Evolutionary conservation across 2,113 vertebrate genomes (phyloP).

Genomic region (Lophochroa leadbeateri): DNA sequence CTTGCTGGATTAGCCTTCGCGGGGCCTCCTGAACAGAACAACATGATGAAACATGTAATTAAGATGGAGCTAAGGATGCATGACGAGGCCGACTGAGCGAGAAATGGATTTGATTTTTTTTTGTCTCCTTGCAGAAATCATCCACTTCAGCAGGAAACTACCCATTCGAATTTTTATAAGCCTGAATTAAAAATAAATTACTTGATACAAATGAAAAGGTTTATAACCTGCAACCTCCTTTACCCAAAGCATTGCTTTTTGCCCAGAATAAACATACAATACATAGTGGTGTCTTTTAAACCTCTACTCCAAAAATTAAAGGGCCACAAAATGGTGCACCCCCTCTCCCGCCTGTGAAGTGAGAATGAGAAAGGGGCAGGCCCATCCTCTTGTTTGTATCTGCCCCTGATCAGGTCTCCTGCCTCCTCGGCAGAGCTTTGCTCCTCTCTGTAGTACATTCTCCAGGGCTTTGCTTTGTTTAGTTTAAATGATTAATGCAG

Average conservation of each 20-base stretch:
- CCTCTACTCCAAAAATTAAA: not conserved
- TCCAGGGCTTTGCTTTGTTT: conserved; percentile 28
- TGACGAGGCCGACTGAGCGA: conserved; percentile 63
- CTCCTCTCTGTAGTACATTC: not conserved
- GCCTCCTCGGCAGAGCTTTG: not conserved
- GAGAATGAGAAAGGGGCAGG: not conserved
- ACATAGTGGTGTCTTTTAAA: not conserved
- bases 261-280: not conserved
- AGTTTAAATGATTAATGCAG: conserved; percentile 57
- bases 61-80: conserved; percentile 70
- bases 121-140: conserved; percentile 66
- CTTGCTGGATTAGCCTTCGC: conserved; percentile 33
- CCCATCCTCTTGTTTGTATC: not conserved
- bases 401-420: not conserved
- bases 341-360: rapidly evolving
- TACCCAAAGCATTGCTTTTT: conserved; percentile 18
- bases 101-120: conserved; percentile 65
- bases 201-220: conserved; percentile 38
- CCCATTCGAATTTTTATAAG: conserved; percentile 33
- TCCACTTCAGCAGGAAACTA: conserved; percentile 53
- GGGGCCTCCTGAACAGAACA: conserved; percentile 47
- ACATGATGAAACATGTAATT: conserved; percentile 70
- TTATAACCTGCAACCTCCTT: conserved; percentile 43
- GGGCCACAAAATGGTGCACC: not conserved
- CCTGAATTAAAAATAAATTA: conserved; percentile 59